These are phyloP conservation scores for Lycocorax pyrrhopterus DNA, from an alignment of 2,113 vertebrate species.

Conservation along the genomic window DNA sequence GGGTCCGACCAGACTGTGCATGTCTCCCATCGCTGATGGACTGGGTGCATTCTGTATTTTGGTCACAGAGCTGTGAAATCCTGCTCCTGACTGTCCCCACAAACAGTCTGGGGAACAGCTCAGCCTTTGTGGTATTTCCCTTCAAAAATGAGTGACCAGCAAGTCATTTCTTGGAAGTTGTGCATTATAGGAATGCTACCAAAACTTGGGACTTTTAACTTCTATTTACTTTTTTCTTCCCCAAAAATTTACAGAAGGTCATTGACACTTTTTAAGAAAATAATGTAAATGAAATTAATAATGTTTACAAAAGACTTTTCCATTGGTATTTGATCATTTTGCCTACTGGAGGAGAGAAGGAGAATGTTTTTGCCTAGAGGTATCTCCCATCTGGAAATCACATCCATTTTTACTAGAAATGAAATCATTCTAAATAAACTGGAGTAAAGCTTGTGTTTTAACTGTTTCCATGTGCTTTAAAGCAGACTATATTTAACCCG, in stretches of 20 bases:
- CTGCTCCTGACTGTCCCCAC: not conserved
- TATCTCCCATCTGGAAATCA: conserved; percentile 1
- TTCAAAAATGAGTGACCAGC: not conserved
- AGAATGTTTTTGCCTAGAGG: not conserved
- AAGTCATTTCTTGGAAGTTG: not conserved
- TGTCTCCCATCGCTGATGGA: not conserved
- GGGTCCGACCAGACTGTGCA: not conserved
- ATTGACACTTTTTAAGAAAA: not conserved
- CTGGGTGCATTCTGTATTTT: not conserved
- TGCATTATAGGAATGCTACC: not conserved
- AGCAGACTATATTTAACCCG: not conserved
- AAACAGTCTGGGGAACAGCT: not conserved
- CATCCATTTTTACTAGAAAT: conserved; percentile 25
- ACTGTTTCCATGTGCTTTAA: not conserved
- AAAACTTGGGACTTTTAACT: not conserved
- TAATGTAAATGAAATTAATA: not conserved
- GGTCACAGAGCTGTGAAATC: not conserved
- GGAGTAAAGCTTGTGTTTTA: not conserved
- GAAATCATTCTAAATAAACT: not conserved
- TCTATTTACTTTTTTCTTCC: not conserved
- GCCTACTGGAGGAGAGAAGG: not conserved
- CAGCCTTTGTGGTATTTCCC: not conserved
- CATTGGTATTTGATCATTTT: not conserved
- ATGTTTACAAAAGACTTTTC: not conserved
- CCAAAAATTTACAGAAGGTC: not conserved